Evolutionary conservation across 2,113 vertebrate genomes (phyloP), one percentile per base, ranked within the genome.

Genomic region (Anhinga rufa): DNA sequence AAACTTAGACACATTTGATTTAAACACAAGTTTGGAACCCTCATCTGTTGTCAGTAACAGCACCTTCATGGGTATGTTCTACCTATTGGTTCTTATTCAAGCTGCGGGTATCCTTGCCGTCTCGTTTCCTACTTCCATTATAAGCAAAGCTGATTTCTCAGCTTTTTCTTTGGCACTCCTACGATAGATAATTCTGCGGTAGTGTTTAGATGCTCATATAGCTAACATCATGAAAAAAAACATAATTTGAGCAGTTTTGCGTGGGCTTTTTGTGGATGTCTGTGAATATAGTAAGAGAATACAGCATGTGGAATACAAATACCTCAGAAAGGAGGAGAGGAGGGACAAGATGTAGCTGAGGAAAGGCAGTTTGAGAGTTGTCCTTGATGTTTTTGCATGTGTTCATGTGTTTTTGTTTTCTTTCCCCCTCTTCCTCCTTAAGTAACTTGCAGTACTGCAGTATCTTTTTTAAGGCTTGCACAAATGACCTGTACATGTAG

Each of bases 31-130:
- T 78, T 97, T 96, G 10, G 98, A 99, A 42, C 90, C 95, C 29
- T 86, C 95, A 10, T 84, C 92, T 7, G 0, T 93, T 83, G 64
- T 60, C 9, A 74, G 46, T 62, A 98, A 74, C 65, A 98, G 95
- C 95, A 98, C 98, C 84, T 99, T 99, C 96, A 98, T 99, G 98
- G 99, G 99, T 99, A 98, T 66, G 99, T 98, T 95, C 57, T 61
- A 79, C 20, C 25, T 68, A 1, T 29, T 79, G 24, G 4, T n/a
- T 89, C 93, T 87, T 76, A 9, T 79, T 89, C 29, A 51, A 44
- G 32, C 52, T 95, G 8, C 34, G 4, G 0, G 12, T 77, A n/a
- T 61, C 40, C 31, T 90, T 80, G 7, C 40, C 92, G 16, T 87
- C 52, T 48, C 1, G 1, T 69, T 90, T 66, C 36, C 28, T 93